Percentiles rank a stretch among this genome's conserved stretches.
Conservation (phyloP, 1,140 invertebrate genomes). For the Lanistes nyassanus region DNA sequence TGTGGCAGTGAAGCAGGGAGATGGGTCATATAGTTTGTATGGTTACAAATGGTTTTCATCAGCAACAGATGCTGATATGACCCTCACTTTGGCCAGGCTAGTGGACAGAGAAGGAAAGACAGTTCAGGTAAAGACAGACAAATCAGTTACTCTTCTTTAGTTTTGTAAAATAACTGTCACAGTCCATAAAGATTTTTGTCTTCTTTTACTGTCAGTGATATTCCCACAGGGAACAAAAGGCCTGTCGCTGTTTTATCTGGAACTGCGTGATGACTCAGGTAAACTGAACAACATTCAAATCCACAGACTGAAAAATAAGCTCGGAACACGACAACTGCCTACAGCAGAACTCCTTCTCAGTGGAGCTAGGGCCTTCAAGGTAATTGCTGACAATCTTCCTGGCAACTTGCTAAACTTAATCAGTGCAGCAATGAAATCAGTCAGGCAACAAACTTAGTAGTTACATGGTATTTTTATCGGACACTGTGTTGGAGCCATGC, state of each 20-base stretch:
- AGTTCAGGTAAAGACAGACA: conserved; percentile 52
- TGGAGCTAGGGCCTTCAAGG: conserved; percentile 68
- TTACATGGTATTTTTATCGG: no score
- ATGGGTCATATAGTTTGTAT: conserved; percentile 68
- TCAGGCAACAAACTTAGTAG: no score
- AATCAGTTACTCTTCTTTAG: no score
- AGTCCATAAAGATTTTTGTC: no score
- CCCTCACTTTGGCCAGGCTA: conserved; percentile 72
- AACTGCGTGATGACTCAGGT: conserved; percentile 64
- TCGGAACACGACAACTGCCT: conserved; percentile 73
- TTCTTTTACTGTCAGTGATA: no score
- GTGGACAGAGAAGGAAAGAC: conserved; percentile 64
- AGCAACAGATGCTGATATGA: conserved; percentile 74
- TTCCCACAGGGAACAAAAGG: conserved; percentile 68
- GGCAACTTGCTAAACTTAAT: no score
- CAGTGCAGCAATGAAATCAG: no score
- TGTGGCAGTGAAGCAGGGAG: conserved; percentile 65
- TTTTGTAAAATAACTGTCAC: neutral
- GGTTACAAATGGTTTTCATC: conserved; percentile 75
- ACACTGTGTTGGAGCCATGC: no score
- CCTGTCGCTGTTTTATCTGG: conserved; percentile 72
- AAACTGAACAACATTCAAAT: conserved; percentile 72
- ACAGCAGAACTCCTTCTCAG: conserved; percentile 74
- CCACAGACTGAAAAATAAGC: conserved; percentile 72
- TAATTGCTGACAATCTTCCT: no score